These are phyloP conservation scores for Lottia scabra DNA, from an alignment of 2,888 invertebrate genomes.

Conservation along the genomic window DNA sequence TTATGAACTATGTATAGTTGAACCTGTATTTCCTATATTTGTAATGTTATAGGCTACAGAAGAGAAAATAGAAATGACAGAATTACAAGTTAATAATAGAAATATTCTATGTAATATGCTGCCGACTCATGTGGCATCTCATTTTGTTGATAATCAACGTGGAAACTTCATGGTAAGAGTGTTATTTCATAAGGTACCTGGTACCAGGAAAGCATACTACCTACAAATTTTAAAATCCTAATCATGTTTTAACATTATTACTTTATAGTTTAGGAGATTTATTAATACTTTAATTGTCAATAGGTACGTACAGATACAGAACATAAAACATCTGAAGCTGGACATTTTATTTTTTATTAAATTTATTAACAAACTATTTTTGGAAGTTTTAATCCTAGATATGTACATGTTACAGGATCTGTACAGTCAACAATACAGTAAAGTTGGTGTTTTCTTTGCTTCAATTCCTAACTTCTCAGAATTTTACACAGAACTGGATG, in stretches of 20 bases:
- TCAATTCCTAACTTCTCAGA: constrained; percentile 95
- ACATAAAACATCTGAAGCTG: too few species aligned
- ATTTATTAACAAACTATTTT: too few species aligned
- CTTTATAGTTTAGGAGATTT: too few species aligned
- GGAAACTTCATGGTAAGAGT: constrained; percentile 50
- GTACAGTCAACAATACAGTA: constrained; percentile 91
- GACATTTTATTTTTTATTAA: too few species aligned
- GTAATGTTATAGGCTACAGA: constrained; percentile 78
- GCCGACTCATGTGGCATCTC: constrained; percentile 91
- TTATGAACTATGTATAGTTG: too few species aligned
- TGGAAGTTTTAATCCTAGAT: too few species aligned
- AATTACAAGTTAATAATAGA: constrained; percentile 86
- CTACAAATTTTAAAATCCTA: too few species aligned
- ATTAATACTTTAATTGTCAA: too few species aligned
- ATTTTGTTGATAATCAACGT: constrained; percentile 81
- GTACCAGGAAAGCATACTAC: too few species aligned
- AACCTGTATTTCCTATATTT: not conserved
- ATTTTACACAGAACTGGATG: constrained; percentile 92
- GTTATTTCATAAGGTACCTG: not conserved
- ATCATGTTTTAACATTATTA: too few species aligned
- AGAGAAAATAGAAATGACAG: constrained; percentile 92
- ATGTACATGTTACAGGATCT: constrained; percentile 78
- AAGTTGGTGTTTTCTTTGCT: constrained; percentile 91
- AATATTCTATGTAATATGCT: constrained; percentile 89
- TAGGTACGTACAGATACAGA: too few species aligned